Conservation (phyloP, 2,888 invertebrate genomes). For the Sinhomidia bicolor region DNA sequence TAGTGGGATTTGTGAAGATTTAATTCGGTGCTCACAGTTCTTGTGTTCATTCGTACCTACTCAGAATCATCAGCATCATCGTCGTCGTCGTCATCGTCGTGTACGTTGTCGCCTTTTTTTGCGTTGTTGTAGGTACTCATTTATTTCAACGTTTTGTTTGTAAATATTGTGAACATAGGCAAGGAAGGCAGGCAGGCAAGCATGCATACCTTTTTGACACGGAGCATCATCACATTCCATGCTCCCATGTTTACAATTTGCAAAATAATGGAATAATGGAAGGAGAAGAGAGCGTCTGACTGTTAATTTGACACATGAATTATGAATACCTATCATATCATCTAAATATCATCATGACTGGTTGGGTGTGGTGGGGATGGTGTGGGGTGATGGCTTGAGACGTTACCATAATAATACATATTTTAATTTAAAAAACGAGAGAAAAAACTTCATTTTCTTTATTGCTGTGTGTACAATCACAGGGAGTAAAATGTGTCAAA, state of each 20-base stretch:
- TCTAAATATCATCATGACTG: neutral
- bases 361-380: slow-evolving; percentile 11
- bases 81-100: neutral
- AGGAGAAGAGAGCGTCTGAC: neutral
- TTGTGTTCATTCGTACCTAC: neutral
- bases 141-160: neutral
- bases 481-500: too few relatives aligned
- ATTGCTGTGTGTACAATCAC: neutral
- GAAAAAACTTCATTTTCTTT: neutral
- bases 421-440: too few relatives aligned
- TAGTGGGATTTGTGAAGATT: slow-evolving; percentile 61
- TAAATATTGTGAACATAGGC: neutral
- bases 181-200: neutral
- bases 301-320: slow-evolving; percentile 41
- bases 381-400: neutral
- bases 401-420: neutral
- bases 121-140: neutral
- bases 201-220: neutral
- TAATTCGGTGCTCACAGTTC: slow-evolving; percentile 46
- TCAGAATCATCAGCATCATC: slow-evolving; percentile 13
- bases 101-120: neutral
- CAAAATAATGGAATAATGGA: neutral
- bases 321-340: slow-evolving; percentile 19
- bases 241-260: neutral
- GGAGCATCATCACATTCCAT: neutral